Evolutionary conservation across 2,113 vertebrate species (phyloP).

Genomic region (Oncorhynchus keta): DNA sequence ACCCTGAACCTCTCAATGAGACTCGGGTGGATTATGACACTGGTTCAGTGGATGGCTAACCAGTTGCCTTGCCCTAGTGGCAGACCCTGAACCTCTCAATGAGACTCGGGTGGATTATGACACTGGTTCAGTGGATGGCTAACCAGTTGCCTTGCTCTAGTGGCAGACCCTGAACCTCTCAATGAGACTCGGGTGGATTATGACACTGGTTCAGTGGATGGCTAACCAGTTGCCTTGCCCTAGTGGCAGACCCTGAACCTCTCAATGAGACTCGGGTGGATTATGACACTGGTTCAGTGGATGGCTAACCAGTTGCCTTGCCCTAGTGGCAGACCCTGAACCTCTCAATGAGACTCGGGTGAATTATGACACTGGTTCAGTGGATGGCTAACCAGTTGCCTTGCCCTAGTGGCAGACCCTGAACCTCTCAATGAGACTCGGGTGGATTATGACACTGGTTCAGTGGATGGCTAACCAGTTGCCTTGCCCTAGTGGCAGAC

Average conservation of each 20-base stretch:
- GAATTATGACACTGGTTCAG: constrained; percentile 16
- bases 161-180: constrained; percentile 38
- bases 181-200: constrained; percentile 17
- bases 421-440: constrained; percentile 35
- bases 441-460: neutral
- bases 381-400: constrained; percentile 52
- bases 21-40: constrained; percentile 8
- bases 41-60: constrained; percentile 51
- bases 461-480: constrained; percentile 54
- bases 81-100: constrained; percentile 34
- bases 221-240: constrained; percentile 53
- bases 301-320: constrained; percentile 52
- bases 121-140: constrained; percentile 44
- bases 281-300: constrained; percentile 32
- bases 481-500: constrained; percentile 49
- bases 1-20: constrained; percentile 37
- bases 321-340: constrained; percentile 47
- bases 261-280: constrained; percentile 20
- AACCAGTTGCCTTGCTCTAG: constrained; percentile 53
- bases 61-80: constrained; percentile 51
- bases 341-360: constrained; percentile 28
- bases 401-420: constrained; percentile 50
- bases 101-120: constrained; percentile 19
- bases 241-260: constrained; percentile 45
- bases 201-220: constrained; percentile 38